Conservation (phyloP, 1,140 invertebrate genomes). For the Drosophila baimaii region DNA sequence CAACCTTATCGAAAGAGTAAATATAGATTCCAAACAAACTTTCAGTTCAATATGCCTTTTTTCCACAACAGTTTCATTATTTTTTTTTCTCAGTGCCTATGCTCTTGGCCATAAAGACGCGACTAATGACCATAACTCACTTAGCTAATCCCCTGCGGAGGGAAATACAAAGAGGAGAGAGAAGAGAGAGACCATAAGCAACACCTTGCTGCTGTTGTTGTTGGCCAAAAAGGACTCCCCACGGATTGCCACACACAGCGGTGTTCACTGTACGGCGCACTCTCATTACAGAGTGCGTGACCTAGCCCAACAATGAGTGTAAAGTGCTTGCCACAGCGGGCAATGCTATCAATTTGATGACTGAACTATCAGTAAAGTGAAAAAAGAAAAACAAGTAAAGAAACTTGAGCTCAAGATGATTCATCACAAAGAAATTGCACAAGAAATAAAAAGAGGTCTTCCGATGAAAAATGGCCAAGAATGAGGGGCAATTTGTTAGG, state of each 20-base stretch:
- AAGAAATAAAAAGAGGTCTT: background rate
- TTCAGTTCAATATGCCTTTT: background rate
- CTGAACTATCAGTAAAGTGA: slow-evolving; percentile 25
- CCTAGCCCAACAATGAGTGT: slow-evolving; percentile 34
- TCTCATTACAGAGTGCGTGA: slow-evolving; percentile 48
- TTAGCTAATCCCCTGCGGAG: slow-evolving; percentile 30
- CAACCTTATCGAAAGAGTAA: background rate
- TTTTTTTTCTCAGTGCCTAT: slow-evolving; percentile 6
- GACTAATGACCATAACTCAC: slow-evolving; percentile 44
- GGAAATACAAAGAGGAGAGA: too few relatives aligned
- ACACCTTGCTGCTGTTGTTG: slow-evolving; percentile 21
- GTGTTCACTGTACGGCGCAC: slow-evolving; percentile 39
- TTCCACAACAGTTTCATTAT: too few relatives aligned
- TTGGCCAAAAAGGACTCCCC: slow-evolving; percentile 26
- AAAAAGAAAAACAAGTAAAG: slow-evolving; percentile 36
- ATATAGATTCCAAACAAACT: slow-evolving; percentile 5
- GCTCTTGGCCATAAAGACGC: slow-evolving; percentile 31
- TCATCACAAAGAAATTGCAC: slow-evolving; percentile 11
- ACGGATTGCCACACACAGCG: slow-evolving; percentile 4
- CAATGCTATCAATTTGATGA: slow-evolving; percentile 33
- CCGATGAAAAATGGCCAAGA: background rate
- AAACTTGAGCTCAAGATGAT: slow-evolving; percentile 31
- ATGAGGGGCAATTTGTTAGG: slow-evolving; percentile 35
- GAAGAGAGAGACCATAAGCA: slow-evolving; percentile 16
- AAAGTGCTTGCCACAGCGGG: slow-evolving; percentile 36